Evolutionary conservation across 2,888 invertebrate genomes (phyloP), one percentile per base, ranked within the genome.

Genomic region (Athrips mouffetella): DNA sequence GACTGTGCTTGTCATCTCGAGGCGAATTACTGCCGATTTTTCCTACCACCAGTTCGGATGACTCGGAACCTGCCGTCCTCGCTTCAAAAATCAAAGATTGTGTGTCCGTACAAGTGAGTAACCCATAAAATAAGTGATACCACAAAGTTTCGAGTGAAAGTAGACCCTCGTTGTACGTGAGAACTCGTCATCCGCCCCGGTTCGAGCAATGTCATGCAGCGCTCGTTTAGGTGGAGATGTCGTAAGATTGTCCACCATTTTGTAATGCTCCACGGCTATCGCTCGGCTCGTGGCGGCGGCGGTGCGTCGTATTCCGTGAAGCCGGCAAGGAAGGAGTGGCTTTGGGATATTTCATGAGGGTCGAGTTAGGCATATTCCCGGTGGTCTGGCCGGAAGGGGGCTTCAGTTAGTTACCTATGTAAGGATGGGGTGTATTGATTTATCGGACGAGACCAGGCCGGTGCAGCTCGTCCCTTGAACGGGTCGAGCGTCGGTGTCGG

Each of bases 21-120:
- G 89, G 89, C 75, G 89, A 90, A 73, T 89, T 89, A 78, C 87
- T 89, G 70, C 90, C 91, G 74, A 90, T 91, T 71, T 91, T 91
- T 79, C 87, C 82, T 76, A 82, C 83, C 76, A 86, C 83, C 89
- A 87, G 86, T 85, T 81, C 83, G 76, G 85, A 83, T 82, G 85
- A 83, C 74, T 73, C 82, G 74, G 88, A 88, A 72, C 75, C 89
- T 77, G 71, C 78, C 79, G 78, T 89, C 70, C 85, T 93, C 64
- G 90, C 88, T 54, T 88, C 88, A 58, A 92, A 91, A 89, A 93
- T 93, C 73, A 89, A 89, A 71, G 89, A 89, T 69, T 91, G 90
- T 69, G 85, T 93, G 60, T 89, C 91, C 51, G 90, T 93, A 56
- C 90, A 93, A 91, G 93, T 93, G 83, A 75, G 91, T 84, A 73